Conservation (phyloP, 2,113 vertebrate genomes). For the Atherinomorus stipes region DNA sequence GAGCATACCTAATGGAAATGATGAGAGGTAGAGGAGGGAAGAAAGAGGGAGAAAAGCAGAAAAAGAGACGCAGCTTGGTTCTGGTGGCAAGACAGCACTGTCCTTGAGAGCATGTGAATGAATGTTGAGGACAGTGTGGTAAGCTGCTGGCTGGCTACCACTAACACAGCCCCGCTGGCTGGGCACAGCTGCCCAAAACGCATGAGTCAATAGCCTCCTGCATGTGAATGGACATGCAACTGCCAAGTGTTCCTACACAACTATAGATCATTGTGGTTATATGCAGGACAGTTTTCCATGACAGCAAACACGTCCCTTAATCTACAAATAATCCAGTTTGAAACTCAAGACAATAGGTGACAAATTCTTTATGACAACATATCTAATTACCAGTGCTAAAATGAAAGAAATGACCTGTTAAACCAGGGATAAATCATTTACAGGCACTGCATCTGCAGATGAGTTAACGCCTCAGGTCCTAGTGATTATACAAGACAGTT, state of each 20-base stretch:
- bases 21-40: background rate
- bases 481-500: conserved; percentile 6
- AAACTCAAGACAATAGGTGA: background rate
- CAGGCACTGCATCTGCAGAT: conserved; percentile 37
- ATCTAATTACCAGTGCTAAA: conserved; percentile 27
- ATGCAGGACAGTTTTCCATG: background rate
- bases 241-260: conserved; percentile 8
- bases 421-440: conserved; percentile 13
- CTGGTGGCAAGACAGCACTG: conserved; percentile 44
- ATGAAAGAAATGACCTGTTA: conserved; percentile 25
- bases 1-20: background rate
- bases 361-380: conserved; percentile 4
- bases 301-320: background rate
- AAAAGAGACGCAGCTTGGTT: conserved; percentile 6
- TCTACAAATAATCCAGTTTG: conserved; percentile 8
- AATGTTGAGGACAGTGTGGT: conserved; percentile 50
- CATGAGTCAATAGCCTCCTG: conserved; percentile 21
- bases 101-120: conserved; percentile 69
- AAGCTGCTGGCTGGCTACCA: conserved; percentile 28
- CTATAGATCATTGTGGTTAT: background rate
- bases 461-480: conserved; percentile 3
- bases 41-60: background rate
- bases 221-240: conserved; percentile 17
- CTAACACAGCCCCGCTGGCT: conserved; percentile 22
- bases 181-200: conserved; percentile 15